Evolutionary conservation across 2,888 invertebrate species (phyloP).

Genomic region (Beris chalybata): DNA sequence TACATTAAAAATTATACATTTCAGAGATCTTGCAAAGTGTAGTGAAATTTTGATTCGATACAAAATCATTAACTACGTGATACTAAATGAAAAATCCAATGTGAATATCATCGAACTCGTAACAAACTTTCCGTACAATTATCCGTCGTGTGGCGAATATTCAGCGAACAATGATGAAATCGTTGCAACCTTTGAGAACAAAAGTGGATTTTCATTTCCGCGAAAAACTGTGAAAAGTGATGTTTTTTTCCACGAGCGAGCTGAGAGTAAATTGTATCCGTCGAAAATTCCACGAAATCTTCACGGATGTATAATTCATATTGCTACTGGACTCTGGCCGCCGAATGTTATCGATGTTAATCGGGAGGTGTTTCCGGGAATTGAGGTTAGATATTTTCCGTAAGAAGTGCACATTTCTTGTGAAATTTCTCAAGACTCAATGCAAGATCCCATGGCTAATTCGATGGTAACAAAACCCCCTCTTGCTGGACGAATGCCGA

Average conservation of each 20-base stretch:
- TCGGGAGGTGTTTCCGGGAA: slow-evolving; percentile 31
- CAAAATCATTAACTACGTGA: slow-evolving; percentile 27
- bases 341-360: slow-evolving; percentile 36
- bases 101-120: background rate
- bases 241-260: background rate
- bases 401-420: background rate
- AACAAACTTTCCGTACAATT: slow-evolving; percentile 33
- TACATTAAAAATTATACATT: background rate
- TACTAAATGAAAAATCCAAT: slow-evolving; percentile 19
- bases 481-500: no score
- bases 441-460: no score
- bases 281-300: slow-evolving; percentile 33
- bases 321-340: slow-evolving; percentile 37
- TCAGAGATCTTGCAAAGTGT: background rate
- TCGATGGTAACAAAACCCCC: no score
- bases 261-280: slow-evolving; percentile 25
- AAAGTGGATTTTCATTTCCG: slow-evolving; percentile 2
- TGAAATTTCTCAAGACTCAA: no score
- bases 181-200: slow-evolving; percentile 1
- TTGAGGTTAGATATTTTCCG: slow-evolving; percentile 24
- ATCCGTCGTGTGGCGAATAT: slow-evolving; percentile 32
- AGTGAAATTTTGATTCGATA: slow-evolving; percentile 10
- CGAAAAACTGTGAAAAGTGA: background rate
- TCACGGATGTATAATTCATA: slow-evolving; percentile 26
- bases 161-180: slow-evolving; percentile 28